Evolutionary conservation across 2,113 vertebrate species (phyloP).

Genomic region (Austrofundulus limnaeus): DNA sequence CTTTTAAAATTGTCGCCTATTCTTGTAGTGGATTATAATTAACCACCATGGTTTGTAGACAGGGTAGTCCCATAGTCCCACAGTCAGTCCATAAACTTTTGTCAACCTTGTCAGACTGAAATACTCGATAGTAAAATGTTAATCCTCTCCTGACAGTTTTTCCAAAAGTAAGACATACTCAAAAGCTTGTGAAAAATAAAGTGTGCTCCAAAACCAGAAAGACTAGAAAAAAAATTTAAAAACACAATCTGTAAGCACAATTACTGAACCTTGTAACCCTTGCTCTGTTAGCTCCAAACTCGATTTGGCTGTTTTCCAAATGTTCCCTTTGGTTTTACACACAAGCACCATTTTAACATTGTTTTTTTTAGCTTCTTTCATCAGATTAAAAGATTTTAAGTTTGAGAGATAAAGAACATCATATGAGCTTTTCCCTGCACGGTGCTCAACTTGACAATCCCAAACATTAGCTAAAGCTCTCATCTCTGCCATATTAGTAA

Average conservation of each 20-base stretch:
- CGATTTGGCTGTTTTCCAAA: not conserved
- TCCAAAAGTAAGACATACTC: not conserved
- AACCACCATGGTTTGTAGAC: not conserved
- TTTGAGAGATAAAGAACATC: not conserved
- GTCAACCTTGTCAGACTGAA: not conserved
- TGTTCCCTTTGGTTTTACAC: not conserved
- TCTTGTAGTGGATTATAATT: not conserved
- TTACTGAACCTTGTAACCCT: not conserved
- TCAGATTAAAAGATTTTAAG: not conserved
- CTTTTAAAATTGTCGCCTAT: not conserved
- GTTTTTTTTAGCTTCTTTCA: too few relatives aligned
- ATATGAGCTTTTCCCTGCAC: not conserved
- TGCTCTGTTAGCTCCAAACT: not conserved
- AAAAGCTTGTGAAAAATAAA: not conserved
- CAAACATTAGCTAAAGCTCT: constrained; percentile 12
- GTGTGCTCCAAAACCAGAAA: not conserved
- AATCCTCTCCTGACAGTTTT: not conserved
- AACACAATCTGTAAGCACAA: not conserved
- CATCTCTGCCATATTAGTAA: constrained; percentile 32
- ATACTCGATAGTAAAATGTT: not conserved
- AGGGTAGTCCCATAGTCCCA: not conserved
- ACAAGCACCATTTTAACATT: not conserved
- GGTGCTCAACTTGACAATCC: constrained; percentile 1
- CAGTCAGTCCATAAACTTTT: not conserved
- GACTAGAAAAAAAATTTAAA: not conserved